phyloP scores from a whole-genome alignment of 1,140 invertebrate genomes.

The Propsilocerus akamusi region DNA sequence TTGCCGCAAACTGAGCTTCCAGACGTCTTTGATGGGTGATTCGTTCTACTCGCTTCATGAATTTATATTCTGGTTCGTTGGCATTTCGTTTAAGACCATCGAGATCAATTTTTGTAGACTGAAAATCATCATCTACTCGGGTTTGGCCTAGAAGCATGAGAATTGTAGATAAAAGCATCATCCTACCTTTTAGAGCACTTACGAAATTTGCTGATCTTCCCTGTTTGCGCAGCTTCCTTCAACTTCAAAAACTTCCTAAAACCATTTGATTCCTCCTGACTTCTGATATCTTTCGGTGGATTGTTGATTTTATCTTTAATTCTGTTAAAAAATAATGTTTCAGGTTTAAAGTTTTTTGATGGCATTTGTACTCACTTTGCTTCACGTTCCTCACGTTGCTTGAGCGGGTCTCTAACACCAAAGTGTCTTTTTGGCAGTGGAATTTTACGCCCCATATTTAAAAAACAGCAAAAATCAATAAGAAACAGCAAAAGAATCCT shows the following conservation, averaged over 20 bases:
- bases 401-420: slow-evolving; percentile 20
- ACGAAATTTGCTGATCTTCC: slow-evolving; percentile 15
- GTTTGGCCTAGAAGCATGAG: no score
- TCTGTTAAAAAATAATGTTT: slow-evolving; percentile 8
- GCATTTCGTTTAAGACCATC: slow-evolving; percentile 18
- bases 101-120: neutral
- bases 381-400: slow-evolving; percentile 16
- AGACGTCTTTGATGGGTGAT: slow-evolving; percentile 29
- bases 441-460: slow-evolving; percentile 17
- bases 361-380: slow-evolving; percentile 13
- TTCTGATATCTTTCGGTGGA: slow-evolving; percentile 16
- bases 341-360: neutral
- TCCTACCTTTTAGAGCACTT: slow-evolving; percentile 11
- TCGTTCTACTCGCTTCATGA: slow-evolving; percentile 27
- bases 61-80: slow-evolving; percentile 26
- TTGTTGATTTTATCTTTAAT: slow-evolving; percentile 19
- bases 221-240: slow-evolving; percentile 14
- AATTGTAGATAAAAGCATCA: no score
- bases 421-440: slow-evolving; percentile 22
- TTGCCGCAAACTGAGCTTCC: slow-evolving; percentile 32
- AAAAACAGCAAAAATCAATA: no score
- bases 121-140: slow-evolving; percentile 6
- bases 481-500: no score
- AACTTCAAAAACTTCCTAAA: slow-evolving; percentile 18
- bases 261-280: slow-evolving; percentile 17